Conservation (phyloP, 2,113 vertebrate species). For the Cynopterus brachyotis region DNA sequence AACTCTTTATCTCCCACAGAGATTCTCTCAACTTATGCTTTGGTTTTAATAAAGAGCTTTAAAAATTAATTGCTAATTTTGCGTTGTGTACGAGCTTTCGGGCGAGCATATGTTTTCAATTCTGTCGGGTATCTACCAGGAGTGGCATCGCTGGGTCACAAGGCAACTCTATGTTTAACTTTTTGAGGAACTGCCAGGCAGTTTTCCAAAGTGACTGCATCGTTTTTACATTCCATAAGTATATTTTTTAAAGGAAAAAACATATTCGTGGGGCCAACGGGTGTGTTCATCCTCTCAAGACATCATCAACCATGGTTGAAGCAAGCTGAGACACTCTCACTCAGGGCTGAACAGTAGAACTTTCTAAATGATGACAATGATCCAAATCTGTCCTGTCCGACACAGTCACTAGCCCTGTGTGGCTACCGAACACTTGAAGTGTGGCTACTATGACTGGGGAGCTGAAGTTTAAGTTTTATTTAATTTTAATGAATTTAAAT, state of each 20-base stretch:
- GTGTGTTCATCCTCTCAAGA: neutral
- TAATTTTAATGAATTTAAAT: neutral
- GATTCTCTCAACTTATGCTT: neutral
- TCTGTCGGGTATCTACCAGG: neutral
- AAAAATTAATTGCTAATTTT: neutral
- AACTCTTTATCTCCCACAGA: neutral
- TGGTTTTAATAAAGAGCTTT: constrained; percentile 20
- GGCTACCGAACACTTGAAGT: neutral
- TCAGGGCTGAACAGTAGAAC: neutral
- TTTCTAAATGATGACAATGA: neutral
- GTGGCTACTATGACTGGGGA: neutral
- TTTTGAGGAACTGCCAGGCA: neutral
- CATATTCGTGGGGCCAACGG: neutral
- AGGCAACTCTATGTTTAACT: neutral
- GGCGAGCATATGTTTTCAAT: neutral
- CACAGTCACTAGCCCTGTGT: neutral
- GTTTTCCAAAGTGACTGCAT: neutral
- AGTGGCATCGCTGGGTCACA: neutral
- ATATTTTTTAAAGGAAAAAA: neutral
- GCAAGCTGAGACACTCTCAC: neutral
- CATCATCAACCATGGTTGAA: neutral
- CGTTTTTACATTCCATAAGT: neutral
- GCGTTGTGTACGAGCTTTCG: neutral
- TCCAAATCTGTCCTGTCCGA: neutral
- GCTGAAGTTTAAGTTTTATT: neutral